phyloP scores from a whole-genome alignment of 2,113 vertebrate genomes.

The Mustelus asterias region DNA sequence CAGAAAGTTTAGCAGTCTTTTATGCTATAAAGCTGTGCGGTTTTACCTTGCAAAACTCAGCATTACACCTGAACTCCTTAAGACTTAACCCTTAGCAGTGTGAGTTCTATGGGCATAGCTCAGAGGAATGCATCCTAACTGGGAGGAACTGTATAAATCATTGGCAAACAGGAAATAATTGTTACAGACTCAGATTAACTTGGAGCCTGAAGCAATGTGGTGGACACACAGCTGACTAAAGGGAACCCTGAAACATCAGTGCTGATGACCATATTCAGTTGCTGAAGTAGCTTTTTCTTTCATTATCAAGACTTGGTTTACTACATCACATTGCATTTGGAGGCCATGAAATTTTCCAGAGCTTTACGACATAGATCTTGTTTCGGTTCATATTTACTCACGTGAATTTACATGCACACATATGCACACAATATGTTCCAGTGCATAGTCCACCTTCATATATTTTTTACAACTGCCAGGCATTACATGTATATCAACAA shows the following conservation, averaged over 20 bases:
- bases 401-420: not conserved
- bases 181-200: not conserved
- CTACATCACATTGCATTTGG: not conserved
- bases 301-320: not conserved
- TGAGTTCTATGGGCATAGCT: not conserved
- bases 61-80: not conserved
- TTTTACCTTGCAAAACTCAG: not conserved
- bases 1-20: not conserved
- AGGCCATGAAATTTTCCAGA: not conserved
- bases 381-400: not conserved
- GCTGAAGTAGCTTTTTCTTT: not conserved
- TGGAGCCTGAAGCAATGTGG: not conserved
- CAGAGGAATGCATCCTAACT: not conserved
- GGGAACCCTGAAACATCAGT: not conserved
- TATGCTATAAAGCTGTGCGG: not conserved
- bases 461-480: not conserved
- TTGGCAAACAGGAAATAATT: not conserved
- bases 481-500: not conserved
- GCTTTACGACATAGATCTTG: not conserved
- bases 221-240: not conserved
- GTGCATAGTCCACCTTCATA: not conserved
- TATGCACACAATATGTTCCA: not conserved
- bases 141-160: not conserved
- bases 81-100: not conserved
- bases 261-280: not conserved